Percentiles rank a stretch among this genome's conserved stretches.
Evolutionary conservation across 2,797 vertebrate species (phyloP).

Genomic region (Takifugu rubripes): DNA sequence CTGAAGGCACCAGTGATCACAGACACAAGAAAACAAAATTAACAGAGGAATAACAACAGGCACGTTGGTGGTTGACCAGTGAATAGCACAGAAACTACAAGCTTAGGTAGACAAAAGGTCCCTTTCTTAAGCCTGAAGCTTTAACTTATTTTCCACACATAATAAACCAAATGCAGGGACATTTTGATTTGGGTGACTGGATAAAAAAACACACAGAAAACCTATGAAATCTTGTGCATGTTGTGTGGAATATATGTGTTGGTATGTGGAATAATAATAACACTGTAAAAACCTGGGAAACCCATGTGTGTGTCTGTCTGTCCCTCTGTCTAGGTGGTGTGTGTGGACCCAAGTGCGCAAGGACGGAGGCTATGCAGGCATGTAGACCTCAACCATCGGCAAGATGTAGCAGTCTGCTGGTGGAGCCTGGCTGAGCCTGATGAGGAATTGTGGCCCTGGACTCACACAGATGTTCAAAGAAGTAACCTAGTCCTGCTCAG

Average conservation of each 20-base stretch:
- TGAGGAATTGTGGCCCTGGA: constrained; percentile 86
- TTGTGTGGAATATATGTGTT: neutral
- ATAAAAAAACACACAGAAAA: no score
- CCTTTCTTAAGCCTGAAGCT: no score
- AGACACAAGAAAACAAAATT: neutral
- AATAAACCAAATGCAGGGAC: neutral
- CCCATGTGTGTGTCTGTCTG: neutral
- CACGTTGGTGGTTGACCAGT: neutral
- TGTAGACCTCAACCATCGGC: constrained; percentile 78
- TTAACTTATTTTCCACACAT: no score
- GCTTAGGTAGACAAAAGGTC: neutral
- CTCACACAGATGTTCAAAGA: constrained; percentile 78
- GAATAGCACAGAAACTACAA: neutral
- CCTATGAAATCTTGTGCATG: no score
- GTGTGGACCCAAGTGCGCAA: constrained; percentile 76
- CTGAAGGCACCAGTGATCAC: neutral
- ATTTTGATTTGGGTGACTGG: no score
- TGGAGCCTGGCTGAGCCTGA: constrained; percentile 73
- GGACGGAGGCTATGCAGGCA: constrained; percentile 71
- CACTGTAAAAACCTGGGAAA: neutral
- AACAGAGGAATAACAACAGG: neutral
- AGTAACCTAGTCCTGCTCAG: constrained; percentile 86
- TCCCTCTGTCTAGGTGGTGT: constrained; percentile 75
- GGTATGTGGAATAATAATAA: neutral
- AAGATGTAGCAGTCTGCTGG: constrained; percentile 89